Evolutionary conservation across 2,113 vertebrate species (phyloP), one percentile per base, ranked within the genome.

Genomic region (Centropristis striata): DNA sequence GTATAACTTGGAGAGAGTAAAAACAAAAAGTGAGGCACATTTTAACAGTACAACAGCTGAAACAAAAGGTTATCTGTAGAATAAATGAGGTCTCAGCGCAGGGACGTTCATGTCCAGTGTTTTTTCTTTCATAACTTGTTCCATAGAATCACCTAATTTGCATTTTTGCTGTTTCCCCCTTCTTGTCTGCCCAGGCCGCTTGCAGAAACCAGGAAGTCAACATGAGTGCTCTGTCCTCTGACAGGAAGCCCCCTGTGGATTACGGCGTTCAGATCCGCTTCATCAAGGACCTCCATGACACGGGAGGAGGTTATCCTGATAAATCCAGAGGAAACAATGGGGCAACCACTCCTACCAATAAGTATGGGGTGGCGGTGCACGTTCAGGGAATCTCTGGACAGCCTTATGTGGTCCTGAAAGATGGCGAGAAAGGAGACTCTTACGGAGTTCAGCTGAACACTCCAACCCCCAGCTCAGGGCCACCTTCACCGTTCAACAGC

Each of bases 251-350:
- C 8, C 96, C 93, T 0, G 89, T 98, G 83, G 98, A 98, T 83
- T 97, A 98, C 1, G 98, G 98, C 1, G 97, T 99, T 59, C 98
- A 99, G 91, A 99, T 99, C 84, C 96, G 98, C 79, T 99, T 99
- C 93, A 99, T 99, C 85, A 96, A 96, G 20, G 96, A 98, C 88
- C 90, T 97, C 60, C 92, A 93, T 8, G 96, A 96, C 37, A 93
- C 94, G 0, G 84, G 88, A 41, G 23, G 95, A 21, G 87, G 85
- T 9, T 90, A 90, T 16, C 47, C 80, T 0, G 93, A 94, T 18
- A 94, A 89, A 68, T 75, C 81, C 81, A 92, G 42, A 55, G 85
- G 51, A 11, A 71, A 20, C 49, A 93, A 81, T 12, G 57, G 80
- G 1, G 84, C 92, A 5, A 79, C 87, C 0, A 71, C 94, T 12